Percentiles rank a stretch among this genome's conserved stretches.
phyloP scores from a whole-genome alignment of 2,113 vertebrate species.

The Hucho hucho region DNA sequence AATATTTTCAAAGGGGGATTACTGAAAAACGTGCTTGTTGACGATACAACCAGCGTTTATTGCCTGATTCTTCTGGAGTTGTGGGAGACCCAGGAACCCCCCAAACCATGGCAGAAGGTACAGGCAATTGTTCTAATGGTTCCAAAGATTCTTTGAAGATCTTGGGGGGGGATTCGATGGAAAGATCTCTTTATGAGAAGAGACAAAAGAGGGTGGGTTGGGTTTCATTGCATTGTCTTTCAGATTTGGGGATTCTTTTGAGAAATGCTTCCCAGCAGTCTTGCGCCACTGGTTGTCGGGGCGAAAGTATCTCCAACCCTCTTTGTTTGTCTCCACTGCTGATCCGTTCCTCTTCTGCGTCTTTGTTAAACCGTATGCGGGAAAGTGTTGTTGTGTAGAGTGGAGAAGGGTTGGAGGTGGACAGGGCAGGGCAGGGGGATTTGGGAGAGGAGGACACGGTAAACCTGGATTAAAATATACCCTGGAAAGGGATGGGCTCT shows the following conservation, averaged over 20 bases:
- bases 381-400: slow-evolving; percentile 18
- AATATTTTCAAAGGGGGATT: slow-evolving; percentile 24
- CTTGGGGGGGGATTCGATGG: slow-evolving; percentile 21
- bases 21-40: slow-evolving; percentile 17
- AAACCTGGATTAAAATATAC: slow-evolving; percentile 34
- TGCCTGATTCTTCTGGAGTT: slow-evolving; percentile 23
- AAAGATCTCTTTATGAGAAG: slow-evolving; percentile 36
- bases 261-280: slow-evolving; percentile 61
- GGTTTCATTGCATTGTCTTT: slow-evolving; percentile 75
- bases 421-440: not conserved
- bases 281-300: slow-evolving; percentile 65
- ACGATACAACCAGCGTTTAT: slow-evolving; percentile 23
- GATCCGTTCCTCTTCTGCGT: not conserved
- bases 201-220: slow-evolving; percentile 57
- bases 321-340: slow-evolving; percentile 40
- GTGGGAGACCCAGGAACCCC: slow-evolving; percentile 43
- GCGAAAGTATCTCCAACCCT: slow-evolving; percentile 73
- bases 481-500: slow-evolving; percentile 72
- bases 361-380: slow-evolving; percentile 15
- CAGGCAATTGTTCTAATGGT: not conserved
- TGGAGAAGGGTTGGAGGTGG: slow-evolving; percentile 27
- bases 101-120: slow-evolving; percentile 72
- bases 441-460: slow-evolving; percentile 33
- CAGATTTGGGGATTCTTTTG: slow-evolving; percentile 79
- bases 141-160: slow-evolving; percentile 42